Evolutionary conservation across 2,113 vertebrate species (phyloP).

Genomic region (Percopsis transmontana): DNA sequence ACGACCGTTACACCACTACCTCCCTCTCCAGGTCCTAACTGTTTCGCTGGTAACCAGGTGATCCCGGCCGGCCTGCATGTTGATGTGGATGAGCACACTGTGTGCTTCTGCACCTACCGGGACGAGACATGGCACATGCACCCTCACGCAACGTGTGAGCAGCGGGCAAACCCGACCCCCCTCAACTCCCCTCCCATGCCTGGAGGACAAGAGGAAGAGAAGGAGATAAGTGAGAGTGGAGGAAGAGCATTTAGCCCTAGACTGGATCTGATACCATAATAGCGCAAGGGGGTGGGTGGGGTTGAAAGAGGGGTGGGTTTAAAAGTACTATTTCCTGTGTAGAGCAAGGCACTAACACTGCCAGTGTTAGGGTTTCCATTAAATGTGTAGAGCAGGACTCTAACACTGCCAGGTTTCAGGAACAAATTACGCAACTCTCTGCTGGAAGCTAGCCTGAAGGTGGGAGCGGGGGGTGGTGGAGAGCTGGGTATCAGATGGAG

Average conservation of each 20-base stretch:
- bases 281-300: not conserved
- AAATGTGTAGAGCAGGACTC: too few relatives aligned
- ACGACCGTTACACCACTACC: not conserved
- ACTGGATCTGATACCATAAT: constrained; percentile 71
- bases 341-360: too few relatives aligned
- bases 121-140: constrained; percentile 76
- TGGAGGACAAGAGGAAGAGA: constrained; percentile 27
- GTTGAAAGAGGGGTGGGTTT: not conserved
- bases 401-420: too few relatives aligned
- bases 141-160: constrained; percentile 62
- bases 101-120: constrained; percentile 75
- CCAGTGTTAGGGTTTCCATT: too few relatives aligned
- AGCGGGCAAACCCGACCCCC: constrained; percentile 18
- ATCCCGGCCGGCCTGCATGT: constrained; percentile 77
- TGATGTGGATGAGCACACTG: constrained; percentile 66
- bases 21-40: constrained; percentile 74
- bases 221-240: not conserved
- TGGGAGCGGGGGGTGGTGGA: too few relatives aligned
- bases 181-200: constrained; percentile 35
- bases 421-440: too few relatives aligned
- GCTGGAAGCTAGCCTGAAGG: too few relatives aligned
- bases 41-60: constrained; percentile 76
- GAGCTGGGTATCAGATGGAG: too few relatives aligned
- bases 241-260: constrained; percentile 49
- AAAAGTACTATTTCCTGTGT: too few relatives aligned